These are phyloP conservation scores for Rhynchonycteris naso DNA, from an alignment of 2,797 vertebrate genomes.

Conservation along the genomic window DNA sequence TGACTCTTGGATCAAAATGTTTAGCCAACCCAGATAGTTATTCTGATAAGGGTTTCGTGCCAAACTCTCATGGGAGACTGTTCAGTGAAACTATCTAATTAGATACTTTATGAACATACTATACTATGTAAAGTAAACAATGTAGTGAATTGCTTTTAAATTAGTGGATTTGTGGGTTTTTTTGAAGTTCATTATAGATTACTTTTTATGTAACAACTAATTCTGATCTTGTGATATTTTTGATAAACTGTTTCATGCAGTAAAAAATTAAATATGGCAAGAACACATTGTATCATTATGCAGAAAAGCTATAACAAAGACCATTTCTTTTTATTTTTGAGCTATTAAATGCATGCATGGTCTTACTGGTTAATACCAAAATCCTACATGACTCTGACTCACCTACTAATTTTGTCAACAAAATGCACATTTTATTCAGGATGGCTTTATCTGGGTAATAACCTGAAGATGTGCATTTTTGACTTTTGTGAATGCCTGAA, in stretches of 20 bases:
- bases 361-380: not conserved
- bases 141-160: conserved; percentile 40
- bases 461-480: not conserved
- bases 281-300: not conserved
- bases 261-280: not conserved
- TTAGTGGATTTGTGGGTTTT: conserved; percentile 22
- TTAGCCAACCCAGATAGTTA: not conserved
- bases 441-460: not conserved
- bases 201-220: not conserved
- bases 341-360: not conserved
- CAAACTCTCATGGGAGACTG: conserved; percentile 34
- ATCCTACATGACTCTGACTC: not conserved
- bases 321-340: conserved; percentile 2
- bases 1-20: conserved; percentile 37
- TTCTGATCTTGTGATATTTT: conserved; percentile 15
- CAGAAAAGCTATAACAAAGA: not conserved
- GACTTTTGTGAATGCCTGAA: not conserved
- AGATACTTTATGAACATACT: conserved; percentile 28
- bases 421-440: not conserved
- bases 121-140: conserved; percentile 47
- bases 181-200: not conserved
- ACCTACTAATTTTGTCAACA: not conserved
- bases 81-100: conserved; percentile 57
- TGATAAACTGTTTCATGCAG: not conserved
- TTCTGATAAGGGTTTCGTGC: conserved; percentile 24